Evolutionary conservation across 2,797 vertebrate genomes (phyloP).

Genomic region (Myotis myotis): DNA sequence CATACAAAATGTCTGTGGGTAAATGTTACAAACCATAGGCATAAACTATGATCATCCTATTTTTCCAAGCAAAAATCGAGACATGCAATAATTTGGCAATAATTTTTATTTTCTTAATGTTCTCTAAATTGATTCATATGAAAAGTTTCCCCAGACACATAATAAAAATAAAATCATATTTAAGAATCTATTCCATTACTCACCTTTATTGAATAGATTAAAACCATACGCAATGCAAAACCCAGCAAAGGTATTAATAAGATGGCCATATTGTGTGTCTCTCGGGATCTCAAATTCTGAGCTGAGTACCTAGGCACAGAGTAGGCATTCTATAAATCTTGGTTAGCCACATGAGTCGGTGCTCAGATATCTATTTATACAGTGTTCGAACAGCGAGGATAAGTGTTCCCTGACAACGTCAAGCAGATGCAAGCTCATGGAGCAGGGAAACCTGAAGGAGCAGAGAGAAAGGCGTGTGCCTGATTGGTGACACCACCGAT

Average conservation of each 20-base stretch:
- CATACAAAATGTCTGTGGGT: neutral
- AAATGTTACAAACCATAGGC: neutral
- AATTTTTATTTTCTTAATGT: conserved; percentile 15
- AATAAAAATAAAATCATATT: neutral
- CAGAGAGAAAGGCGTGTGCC: rapidly evolving
- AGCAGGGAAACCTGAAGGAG: neutral
- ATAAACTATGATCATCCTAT: neutral
- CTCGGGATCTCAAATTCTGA: neutral
- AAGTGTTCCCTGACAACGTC: neutral
- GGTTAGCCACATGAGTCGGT: neutral
- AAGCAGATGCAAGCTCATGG: neutral
- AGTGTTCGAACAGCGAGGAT: neutral
- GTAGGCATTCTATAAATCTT: neutral
- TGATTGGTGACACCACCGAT: conserved; percentile 1
- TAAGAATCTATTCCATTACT: neutral
- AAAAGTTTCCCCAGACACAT: neutral
- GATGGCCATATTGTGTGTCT: neutral
- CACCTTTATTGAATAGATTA: conserved; percentile 4
- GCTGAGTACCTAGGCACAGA: neutral
- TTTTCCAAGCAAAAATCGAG: neutral
- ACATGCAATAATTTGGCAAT: neutral
- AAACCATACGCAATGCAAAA: neutral
- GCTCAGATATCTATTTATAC: neutral
- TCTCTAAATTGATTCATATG: neutral
- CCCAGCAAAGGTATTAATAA: neutral